phyloP scores from a whole-genome alignment of 2,113 vertebrate genomes.

The Thymallus thymallus region DNA sequence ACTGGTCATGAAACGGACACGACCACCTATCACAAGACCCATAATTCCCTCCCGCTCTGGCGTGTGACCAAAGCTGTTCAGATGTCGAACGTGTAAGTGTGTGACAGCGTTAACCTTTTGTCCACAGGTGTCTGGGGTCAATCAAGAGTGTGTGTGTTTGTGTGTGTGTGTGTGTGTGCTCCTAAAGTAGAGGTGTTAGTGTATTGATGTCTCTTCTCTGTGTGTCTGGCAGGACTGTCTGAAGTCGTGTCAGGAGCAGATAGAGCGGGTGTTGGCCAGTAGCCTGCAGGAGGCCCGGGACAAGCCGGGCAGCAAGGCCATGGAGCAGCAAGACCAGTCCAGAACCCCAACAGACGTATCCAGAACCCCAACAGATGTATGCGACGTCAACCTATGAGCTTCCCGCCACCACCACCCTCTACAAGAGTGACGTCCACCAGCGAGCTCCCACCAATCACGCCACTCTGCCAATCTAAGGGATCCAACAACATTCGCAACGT shows the following conservation, averaged over 20 bases:
- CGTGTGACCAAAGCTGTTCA: slow-evolving; percentile 58
- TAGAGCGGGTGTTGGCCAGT: slow-evolving; percentile 86
- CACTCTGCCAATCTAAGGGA: slow-evolving; percentile 10
- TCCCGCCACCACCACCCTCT: slow-evolving; percentile 5
- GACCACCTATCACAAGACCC: slow-evolving; percentile 60
- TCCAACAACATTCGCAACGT: slow-evolving; percentile 1
- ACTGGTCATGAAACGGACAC: slow-evolving; percentile 48
- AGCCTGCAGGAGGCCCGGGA: slow-evolving; percentile 78
- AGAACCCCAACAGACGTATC: slow-evolving; percentile 93
- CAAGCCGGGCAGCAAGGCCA: slow-evolving; percentile 73
- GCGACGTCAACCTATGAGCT: slow-evolving; percentile 93
- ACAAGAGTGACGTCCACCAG: slow-evolving; percentile 27
- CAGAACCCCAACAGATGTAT: slow-evolving; percentile 94
- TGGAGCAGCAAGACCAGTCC: slow-evolving; percentile 89
- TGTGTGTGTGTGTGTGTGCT: slow-evolving; percentile 16
- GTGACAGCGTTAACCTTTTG: background rate
- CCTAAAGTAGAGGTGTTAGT: background rate
- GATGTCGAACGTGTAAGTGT: background rate
- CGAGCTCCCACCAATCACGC: slow-evolving; percentile 24
- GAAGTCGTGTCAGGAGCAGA: slow-evolving; percentile 96
- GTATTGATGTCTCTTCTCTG: background rate
- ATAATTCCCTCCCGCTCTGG: slow-evolving; percentile 61
- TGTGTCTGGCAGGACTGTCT: slow-evolving; percentile 83
- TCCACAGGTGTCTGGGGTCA: background rate
- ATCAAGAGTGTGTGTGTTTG: slow-evolving; percentile 11